Evolutionary conservation across 2,888 invertebrate species (phyloP).

Genomic region (Cetonia aurata): DNA sequence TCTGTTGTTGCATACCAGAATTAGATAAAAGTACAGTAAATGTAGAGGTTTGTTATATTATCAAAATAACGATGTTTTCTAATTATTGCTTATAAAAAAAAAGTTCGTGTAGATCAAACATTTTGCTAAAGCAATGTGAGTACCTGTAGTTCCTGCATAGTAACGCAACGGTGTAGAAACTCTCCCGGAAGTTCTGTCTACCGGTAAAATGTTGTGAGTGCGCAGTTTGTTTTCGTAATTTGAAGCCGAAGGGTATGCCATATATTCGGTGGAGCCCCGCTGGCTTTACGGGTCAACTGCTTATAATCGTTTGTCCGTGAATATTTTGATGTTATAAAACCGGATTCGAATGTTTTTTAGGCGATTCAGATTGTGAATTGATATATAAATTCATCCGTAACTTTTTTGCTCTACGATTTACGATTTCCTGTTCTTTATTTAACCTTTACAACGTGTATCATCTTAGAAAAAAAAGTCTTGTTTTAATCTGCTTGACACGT

Average conservation of each 20-base stretch:
- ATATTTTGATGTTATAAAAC: conserved; percentile 18
- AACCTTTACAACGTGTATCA: too few relatives aligned
- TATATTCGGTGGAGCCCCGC: conserved; percentile 20
- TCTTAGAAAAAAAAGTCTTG: too few relatives aligned
- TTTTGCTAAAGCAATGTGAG: neutral
- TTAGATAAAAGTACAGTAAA: too few relatives aligned
- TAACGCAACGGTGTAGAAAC: neutral
- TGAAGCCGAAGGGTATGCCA: conserved; percentile 14
- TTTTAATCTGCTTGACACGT: too few relatives aligned
- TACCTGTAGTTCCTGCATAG: neutral
- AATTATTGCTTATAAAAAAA: too few relatives aligned
- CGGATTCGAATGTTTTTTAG: conserved; percentile 31
- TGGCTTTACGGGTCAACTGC: conserved; percentile 22
- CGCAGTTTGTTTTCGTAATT: conserved; percentile 15
- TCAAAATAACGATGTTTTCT: too few relatives aligned
- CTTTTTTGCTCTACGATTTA: too few relatives aligned
- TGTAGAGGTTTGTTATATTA: too few relatives aligned
- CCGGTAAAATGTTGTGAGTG: neutral
- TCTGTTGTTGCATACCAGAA: too few relatives aligned
- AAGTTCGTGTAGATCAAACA: neutral
- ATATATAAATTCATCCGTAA: too few relatives aligned
- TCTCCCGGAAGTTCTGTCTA: conserved; percentile 12
- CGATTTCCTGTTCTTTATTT: too few relatives aligned
- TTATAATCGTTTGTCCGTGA: conserved; percentile 3
- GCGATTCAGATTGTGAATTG: neutral